These are phyloP conservation scores for Hephaestus fuliginosus DNA, from an alignment of 2,797 vertebrate species.

Conservation along the genomic window DNA sequence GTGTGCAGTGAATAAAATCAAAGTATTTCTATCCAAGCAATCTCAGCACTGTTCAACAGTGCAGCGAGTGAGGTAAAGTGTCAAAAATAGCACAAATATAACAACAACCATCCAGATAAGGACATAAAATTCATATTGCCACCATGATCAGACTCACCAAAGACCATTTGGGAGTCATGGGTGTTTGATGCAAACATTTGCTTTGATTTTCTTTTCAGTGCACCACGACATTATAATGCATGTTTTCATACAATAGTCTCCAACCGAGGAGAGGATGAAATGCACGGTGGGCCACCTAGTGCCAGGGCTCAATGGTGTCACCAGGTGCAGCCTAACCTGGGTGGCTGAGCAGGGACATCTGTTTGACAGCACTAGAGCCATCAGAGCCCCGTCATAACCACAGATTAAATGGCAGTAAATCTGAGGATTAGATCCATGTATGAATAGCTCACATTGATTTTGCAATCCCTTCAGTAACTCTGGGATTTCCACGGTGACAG, in stretches of 20 bases:
- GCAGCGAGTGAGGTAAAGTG: slow-evolving; percentile 24
- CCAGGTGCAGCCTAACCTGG: slow-evolving; percentile 75
- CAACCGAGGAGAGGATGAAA: slow-evolving; percentile 45
- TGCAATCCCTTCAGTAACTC: slow-evolving; percentile 72
- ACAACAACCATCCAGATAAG: slow-evolving; percentile 21
- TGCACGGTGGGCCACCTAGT: slow-evolving; percentile 23
- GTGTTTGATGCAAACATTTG: slow-evolving; percentile 30
- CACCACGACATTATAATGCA: slow-evolving; percentile 14
- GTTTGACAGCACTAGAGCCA: slow-evolving; percentile 82
- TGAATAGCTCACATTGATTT: slow-evolving; percentile 83
- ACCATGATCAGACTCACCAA: slow-evolving; percentile 14
- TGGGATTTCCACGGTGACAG: slow-evolving; percentile 66
- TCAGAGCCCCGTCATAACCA: slow-evolving; percentile 81
- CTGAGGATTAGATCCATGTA: slow-evolving; percentile 84
- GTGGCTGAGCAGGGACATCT: slow-evolving; percentile 80
- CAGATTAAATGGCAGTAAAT: slow-evolving; percentile 87
- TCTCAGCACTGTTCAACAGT: slow-evolving; percentile 29
- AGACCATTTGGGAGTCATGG: slow-evolving; percentile 16
- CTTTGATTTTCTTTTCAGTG: slow-evolving; percentile 5
- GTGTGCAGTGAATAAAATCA: slow-evolving; percentile 64
- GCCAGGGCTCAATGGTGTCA: slow-evolving; percentile 58
- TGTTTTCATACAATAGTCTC: slow-evolving; percentile 36
- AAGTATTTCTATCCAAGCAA: slow-evolving; percentile 44
- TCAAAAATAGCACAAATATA: slow-evolving; percentile 38
- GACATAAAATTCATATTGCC: slow-evolving; percentile 22